Conservation (phyloP, 2,888 invertebrate species). For the Synergus laeviventris region DNA sequence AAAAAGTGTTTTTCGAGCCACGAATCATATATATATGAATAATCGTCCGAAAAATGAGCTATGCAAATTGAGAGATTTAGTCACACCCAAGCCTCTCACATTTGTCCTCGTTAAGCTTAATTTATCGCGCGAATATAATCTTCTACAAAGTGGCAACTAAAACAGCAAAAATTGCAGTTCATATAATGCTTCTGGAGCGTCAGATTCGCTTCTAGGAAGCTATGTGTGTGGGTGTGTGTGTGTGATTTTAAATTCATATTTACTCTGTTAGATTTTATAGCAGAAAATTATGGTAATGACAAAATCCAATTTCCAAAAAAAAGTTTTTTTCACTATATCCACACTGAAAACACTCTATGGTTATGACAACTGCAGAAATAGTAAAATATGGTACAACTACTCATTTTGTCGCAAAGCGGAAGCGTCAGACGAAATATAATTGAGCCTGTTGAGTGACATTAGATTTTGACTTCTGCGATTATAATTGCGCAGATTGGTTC, state of each 20-base stretch:
- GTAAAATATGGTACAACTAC: too few species aligned
- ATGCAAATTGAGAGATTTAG: constrained; percentile 45
- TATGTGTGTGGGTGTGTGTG: too few species aligned
- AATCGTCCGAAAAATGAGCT: neutral
- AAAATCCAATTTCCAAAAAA: too few species aligned
- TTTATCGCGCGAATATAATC: constrained; percentile 40
- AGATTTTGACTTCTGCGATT: too few species aligned
- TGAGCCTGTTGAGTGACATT: too few species aligned
- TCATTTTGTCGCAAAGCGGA: too few species aligned
- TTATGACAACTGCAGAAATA: too few species aligned
- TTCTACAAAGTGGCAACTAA: constrained; percentile 15
- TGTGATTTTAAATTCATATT: neutral
- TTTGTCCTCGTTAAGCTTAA: constrained; percentile 44
- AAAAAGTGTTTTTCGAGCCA: neutral
- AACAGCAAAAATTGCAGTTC: neutral
- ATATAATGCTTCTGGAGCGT: neutral
- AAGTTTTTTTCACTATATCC: too few species aligned
- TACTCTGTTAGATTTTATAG: neutral
- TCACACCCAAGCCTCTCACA: constrained; percentile 41
- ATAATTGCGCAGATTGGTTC: too few species aligned
- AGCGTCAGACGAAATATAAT: too few species aligned
- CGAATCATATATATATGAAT: neutral
- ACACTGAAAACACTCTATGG: too few species aligned
- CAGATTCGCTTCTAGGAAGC: neutral
- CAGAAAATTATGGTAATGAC: too few species aligned